Base-by-base conservation (phyloP, 2,888 invertebrate species). In the Monoplex corrugatus region DNA sequence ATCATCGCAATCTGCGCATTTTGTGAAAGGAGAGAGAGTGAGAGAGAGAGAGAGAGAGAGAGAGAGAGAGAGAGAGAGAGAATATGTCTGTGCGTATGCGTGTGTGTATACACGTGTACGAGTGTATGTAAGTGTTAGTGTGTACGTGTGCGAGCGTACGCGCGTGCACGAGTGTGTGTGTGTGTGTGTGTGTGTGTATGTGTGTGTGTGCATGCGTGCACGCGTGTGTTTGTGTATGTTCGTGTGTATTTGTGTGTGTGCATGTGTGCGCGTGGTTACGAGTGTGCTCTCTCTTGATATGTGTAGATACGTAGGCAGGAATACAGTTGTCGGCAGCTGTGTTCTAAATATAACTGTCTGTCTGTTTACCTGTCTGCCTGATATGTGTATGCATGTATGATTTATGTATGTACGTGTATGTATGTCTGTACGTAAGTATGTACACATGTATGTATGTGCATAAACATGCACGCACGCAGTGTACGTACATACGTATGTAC, bases 181-280 rank as follows among this genome's bases (percentile, higher is more conserved):
- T 68, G 63, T 68, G 63, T 68, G 63, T 68, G 63, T 68, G 63
- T 68, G 63, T 28, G 63, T 68, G 63, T 68, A n/a, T 28, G 63
- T 68, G 63, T 68, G 63, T 28, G 63, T 28, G 63, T 68, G 63
- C 23, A n/a, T 19, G 72, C 8, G 38, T 32, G 72, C 19, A 19
- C 8, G 72, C 13, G 72, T 8, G 72, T 35, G 72, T 8, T 2
- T 38, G 72, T 72, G 72, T 72, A 35, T 38, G 35, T 72, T 0
- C 35, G 72, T 8, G 72, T 35, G 72, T 32, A n/a, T 23, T 19
- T 6, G 40, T n/a, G 78, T 19, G 50, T 28, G 35, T 78, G 78
- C 19, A 40, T 78, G 78, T 78, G 38, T 40, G 78, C 23, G 78
- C 40, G 78, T 78, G 40, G 38, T 13, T 23, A 28, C 2, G 19